Conservation (phyloP, 2,113 vertebrate species). For the Anarhynchus alexandrinus region DNA sequence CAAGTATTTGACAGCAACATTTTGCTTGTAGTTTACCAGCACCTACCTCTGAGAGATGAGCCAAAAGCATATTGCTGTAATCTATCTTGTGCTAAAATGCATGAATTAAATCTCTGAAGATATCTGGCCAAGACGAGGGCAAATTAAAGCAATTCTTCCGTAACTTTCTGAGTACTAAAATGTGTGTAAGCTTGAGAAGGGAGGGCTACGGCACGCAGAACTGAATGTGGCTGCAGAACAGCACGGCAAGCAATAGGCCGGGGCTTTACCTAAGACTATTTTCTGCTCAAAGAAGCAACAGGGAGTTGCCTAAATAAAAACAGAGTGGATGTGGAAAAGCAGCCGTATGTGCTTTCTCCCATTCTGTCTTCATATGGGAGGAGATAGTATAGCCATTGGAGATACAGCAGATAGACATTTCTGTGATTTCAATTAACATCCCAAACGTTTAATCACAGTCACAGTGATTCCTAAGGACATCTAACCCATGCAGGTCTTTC, state of each 20-base stretch:
- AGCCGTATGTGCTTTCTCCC: neutral
- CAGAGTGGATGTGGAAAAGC: neutral
- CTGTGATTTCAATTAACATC: neutral
- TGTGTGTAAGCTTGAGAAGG: neutral
- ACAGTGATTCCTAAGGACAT: neutral
- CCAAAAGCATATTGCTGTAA: neutral
- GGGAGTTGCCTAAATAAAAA: neutral
- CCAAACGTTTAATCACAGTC: neutral
- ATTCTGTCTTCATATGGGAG: neutral
- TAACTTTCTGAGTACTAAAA: neutral
- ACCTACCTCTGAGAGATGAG: neutral
- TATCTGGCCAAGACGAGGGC: neutral
- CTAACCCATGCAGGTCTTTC: neutral
- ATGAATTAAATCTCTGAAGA: neutral
- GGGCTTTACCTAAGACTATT: neutral
- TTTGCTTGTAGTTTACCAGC: neutral
- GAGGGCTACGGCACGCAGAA: neutral
- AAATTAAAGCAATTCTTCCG: neutral
- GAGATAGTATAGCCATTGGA: neutral
- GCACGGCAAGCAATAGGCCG: neutral
- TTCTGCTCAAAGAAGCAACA: neutral
- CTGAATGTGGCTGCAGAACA: neutral
- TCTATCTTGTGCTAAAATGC: neutral
- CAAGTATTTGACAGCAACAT: neutral
- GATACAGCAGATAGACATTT: neutral